Evolutionary conservation across 2,888 invertebrate species (phyloP), one percentile per base, ranked within the genome.

Genomic region (Hoplodrina blanda): DNA sequence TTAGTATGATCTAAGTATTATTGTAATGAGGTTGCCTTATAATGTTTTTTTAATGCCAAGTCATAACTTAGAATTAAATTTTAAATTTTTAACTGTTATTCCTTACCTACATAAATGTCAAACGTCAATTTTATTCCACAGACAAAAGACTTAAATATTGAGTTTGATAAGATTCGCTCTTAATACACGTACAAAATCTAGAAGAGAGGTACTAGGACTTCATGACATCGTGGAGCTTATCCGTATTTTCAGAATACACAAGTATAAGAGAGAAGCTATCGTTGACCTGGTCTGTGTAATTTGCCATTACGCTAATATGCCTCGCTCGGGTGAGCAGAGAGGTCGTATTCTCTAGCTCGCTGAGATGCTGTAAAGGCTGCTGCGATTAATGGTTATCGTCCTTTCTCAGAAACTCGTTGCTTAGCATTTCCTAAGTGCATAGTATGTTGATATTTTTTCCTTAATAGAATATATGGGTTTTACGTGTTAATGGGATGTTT

Each of bases 281-380:
- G 37, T 76, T 62, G 74, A 50, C 63, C 62, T 64, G 74, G 61
- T 64, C 66, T 52, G 41, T 13, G 50, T 71, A 81, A 66, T 78
- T 81, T 60, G 62, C 79, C 63, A 78, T 78, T 78, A 78, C 54
- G 80, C 66, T 78, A 79, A 67, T 73, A 73, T 20, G 46, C 46
- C 15, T 44, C 52, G 62, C 79, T 66, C 46, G 79, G 79, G 57
- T 79, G 57, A 62, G 63, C 78, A 57, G 49, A 56, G 55, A 63
- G 60, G 74, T 66, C 82, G 60, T 82, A 72, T 56, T 77, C 55
- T 61, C 50, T 19, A 53, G 79, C 73, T 82, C 64, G 50, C 65
- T 63, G 81, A 57, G 62, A 60, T 61, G 79, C 62, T 54, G 54
- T 46, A 60, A 64, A 65, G 15, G 59, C 61, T 59, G 20, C 77